Evolutionary conservation across 2,888 invertebrate genomes (phyloP), one percentile per base, ranked within the genome.

Genomic region (Gasteruption jaculator): DNA sequence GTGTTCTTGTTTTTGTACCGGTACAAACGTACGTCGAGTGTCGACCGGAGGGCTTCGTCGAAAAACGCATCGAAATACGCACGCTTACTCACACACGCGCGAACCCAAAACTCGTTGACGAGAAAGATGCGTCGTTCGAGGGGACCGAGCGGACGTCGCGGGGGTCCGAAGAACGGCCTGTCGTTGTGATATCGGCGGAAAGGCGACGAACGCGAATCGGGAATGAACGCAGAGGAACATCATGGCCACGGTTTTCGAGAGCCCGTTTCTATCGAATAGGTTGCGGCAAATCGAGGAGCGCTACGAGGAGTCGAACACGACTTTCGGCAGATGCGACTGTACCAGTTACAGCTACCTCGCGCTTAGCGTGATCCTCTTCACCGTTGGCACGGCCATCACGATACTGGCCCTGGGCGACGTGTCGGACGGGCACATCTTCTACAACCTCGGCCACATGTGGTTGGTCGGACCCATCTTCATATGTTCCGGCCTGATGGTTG

Each of bases 401-500:
- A 79, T 81, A 40, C 66, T 81, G 43, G 80, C 81, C 32, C 71
- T 81, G 52, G 80, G 80, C 46, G 79, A 79, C 60, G 63, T 61
- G 24, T 74, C 76, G 41, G 77, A 80, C 67, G 79, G 78, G 37
- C 77, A 78, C 54, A 74, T 80, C 55, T 75, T 79, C 53, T 76
- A 71, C 53, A 77, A 78, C 69, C 71, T 82, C 53, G 81, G 81
- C 47, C 80, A 81, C 73, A 80, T 81, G 81, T 81, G 81, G 81
- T 74, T 81, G 11, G 79, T 81, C 44, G 81, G 81, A 44, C 81
- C 81, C 38, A 79, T 81, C 61, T 80, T 81, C 63, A 80, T 81
- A 63, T 80, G 81, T 69, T 80, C 80, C 49, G 81, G 81, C 51
- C 76, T 81, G 70, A 80, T 81, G 81, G 78, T 82, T 39, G 81